A percentile compares a stretch with the other conserved stretches of the same genome.
These are phyloP conservation scores for Acanthopleura granulata DNA, from an alignment of 2,888 invertebrate genomes.

Conservation along the genomic window DNA sequence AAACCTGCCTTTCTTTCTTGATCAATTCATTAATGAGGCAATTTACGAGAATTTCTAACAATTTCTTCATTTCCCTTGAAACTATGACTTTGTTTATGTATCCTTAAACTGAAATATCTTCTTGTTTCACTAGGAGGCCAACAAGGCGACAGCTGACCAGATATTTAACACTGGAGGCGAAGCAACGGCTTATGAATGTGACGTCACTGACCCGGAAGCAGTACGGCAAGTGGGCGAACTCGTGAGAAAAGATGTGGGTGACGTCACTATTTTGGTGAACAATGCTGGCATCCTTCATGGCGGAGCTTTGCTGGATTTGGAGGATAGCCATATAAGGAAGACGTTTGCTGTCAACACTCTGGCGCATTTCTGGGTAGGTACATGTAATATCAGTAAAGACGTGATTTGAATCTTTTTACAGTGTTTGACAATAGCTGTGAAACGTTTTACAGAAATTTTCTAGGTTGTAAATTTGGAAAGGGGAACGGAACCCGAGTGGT, in stretches of 20 bases:
- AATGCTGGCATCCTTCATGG: conserved; percentile 60
- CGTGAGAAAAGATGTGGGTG: conserved; percentile 42
- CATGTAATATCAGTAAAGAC: neutral
- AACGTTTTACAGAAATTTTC: no score
- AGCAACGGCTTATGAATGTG: conserved; percentile 50
- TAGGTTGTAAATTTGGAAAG: no score
- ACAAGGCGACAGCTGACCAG: conserved; percentile 46
- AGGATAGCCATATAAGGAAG: conserved; percentile 47
- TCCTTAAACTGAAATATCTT: no score
- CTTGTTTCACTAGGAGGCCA: conserved; percentile 37
- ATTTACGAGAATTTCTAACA: no score
- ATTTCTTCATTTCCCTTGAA: no score
- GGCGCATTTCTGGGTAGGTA: conserved; percentile 57
- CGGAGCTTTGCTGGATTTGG: conserved; percentile 42
- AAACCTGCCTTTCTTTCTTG: no score
- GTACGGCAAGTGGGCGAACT: conserved; percentile 42
- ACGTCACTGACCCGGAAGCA: conserved; percentile 49
- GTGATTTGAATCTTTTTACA: no score
- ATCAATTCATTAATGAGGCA: no score
- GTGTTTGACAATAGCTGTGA: no score
- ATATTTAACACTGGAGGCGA: conserved; percentile 44
- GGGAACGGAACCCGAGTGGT: no score
- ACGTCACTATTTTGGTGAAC: conserved; percentile 45
- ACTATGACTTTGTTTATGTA: no score
- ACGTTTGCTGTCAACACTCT: conserved; percentile 57